A percentile compares a stretch with the other conserved stretches of the same genome.
Evolutionary conservation across 1,140 invertebrate species (phyloP).

Genomic region (Camponotus pennsylvanicus): DNA sequence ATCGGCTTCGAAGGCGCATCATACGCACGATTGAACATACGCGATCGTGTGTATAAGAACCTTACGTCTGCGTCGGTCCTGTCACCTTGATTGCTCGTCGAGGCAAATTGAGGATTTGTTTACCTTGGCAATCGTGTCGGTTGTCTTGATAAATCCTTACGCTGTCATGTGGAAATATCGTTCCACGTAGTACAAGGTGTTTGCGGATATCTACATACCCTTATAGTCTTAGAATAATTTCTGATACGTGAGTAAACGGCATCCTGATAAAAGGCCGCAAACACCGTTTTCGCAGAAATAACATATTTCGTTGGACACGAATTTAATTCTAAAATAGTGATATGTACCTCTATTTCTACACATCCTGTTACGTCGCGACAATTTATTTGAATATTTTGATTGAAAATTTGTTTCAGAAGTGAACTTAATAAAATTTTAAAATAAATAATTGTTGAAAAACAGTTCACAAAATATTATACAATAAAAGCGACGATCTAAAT

Average conservation of each 20-base stretch:
- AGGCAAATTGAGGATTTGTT: slow-evolving; percentile 59
- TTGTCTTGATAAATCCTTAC: slow-evolving; percentile 57
- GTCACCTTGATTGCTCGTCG: slow-evolving; percentile 49
- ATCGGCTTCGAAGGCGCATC: slow-evolving; percentile 29
- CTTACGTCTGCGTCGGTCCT: slow-evolving; percentile 30
- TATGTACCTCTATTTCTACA: neutral
- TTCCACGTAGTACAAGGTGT: slow-evolving; percentile 30
- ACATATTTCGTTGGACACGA: neutral
- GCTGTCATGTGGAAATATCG: slow-evolving; percentile 52
- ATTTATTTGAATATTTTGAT: neutral
- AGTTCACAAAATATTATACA: neutral
- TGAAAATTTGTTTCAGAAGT: slow-evolving; percentile 17
- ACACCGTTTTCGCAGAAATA: neutral
- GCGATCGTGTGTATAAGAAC: slow-evolving; percentile 36
- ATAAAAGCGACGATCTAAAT: slow-evolving; percentile 1
- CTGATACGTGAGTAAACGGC: slow-evolving; percentile 2
- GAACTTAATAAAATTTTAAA: neutral
- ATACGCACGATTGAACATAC: slow-evolving; percentile 49
- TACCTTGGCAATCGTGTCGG: slow-evolving; percentile 32
- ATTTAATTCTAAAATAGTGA: neutral
- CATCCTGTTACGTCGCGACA: neutral
- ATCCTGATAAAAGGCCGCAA: neutral
- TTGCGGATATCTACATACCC: slow-evolving; percentile 23
- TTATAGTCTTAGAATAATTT: slow-evolving; percentile 21
- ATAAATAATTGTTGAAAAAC: slow-evolving; percentile 4